phyloP scores from a whole-genome alignment of 1,140 invertebrate species.

The Lepidurus apus region DNA sequence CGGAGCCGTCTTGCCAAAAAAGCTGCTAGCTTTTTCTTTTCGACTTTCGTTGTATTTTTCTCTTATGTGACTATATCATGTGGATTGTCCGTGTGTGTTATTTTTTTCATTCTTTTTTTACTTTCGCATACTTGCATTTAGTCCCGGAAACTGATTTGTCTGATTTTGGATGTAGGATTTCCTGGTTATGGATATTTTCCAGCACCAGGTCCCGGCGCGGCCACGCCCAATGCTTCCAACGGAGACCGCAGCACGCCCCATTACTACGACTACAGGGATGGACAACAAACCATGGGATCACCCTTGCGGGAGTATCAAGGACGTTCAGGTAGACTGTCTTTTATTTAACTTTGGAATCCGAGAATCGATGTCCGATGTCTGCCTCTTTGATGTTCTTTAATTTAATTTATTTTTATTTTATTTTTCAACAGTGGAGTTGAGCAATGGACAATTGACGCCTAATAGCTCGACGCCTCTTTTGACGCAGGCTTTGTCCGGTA shows the following conservation, averaged over 20 bases:
- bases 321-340: background rate
- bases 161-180: slow-evolving; percentile 11
- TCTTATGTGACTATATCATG: background rate
- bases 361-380: too few species aligned
- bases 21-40: background rate
- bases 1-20: slow-evolving; percentile 15
- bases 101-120: background rate
- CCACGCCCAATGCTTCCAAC: slow-evolving; percentile 6
- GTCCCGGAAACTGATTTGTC: background rate
- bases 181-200: slow-evolving; percentile 19
- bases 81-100: background rate
- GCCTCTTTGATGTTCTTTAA: background rate
- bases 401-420: background rate
- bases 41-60: background rate
- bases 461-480: slow-evolving; percentile 10
- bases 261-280: slow-evolving; percentile 6
- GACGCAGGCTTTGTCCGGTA: slow-evolving; percentile 13
- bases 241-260: background rate
- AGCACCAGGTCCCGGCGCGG: background rate
- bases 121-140: background rate
- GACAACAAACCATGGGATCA: slow-evolving; percentile 12
- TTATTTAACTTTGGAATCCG: background rate
- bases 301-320: slow-evolving; percentile 1
- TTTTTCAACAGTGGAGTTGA: background rate
- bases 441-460: slow-evolving; percentile 15